phyloP scores from a whole-genome alignment of 2,888 invertebrate species.

The Hypercompe scribonia region DNA sequence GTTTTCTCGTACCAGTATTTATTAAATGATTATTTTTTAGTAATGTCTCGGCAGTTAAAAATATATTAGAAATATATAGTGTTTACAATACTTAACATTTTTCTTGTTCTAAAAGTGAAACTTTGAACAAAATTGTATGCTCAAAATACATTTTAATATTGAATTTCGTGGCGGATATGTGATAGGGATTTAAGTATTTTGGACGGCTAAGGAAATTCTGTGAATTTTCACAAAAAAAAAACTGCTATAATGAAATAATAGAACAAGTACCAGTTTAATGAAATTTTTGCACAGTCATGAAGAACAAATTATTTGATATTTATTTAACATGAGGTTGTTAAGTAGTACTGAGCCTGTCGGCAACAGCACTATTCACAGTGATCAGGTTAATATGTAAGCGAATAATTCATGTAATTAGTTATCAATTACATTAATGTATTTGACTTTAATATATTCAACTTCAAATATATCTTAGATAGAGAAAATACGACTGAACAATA shows the following conservation, averaged over 20 bases:
- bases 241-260: background rate
- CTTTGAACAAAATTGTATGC: too few relatives aligned
- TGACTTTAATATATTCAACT: background rate
- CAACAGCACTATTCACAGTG: background rate
- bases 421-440: background rate
- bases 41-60: background rate
- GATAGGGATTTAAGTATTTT: background rate
- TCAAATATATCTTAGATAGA: background rate
- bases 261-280: background rate
- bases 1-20: slow-evolving; percentile 6
- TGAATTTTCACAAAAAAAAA: background rate
- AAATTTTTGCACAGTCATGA: background rate
- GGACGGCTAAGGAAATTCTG: background rate
- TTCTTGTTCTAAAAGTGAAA: background rate
- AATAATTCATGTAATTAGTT: background rate
- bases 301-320: background rate
- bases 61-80: background rate
- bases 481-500: background rate
- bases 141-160: background rate
- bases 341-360: background rate
- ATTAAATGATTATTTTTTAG: background rate
- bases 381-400: background rate
- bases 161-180: background rate
- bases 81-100: background rate
- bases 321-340: background rate